Evolutionary conservation across 2,888 invertebrate genomes (phyloP), one percentile per base, ranked within the genome.

Genomic region (Parnassius orleans): DNA sequence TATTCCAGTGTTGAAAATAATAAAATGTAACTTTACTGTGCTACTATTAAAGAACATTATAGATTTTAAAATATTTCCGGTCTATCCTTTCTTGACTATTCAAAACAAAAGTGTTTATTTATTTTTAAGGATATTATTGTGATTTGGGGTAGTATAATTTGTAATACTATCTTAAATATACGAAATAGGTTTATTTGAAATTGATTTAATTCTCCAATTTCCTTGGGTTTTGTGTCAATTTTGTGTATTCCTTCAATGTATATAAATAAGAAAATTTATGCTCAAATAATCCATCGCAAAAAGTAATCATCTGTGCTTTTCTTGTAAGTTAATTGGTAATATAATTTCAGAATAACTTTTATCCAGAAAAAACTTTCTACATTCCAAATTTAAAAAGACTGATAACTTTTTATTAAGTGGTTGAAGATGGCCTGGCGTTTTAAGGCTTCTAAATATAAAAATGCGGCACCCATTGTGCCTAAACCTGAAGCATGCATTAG

Each of bases 361-460:
- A 67, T 69, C 74, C 69, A 74, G 57, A 64, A 68, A 73, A 73
- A 73, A 72, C 73, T 71, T 67, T 72, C 71, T 78, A 88, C 89
- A 90, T 90, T 90, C 90, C 90, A 83, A 81, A 81, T 79, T 71
- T 63, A 79, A 33, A 72, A 90, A 90, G 89, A 90, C 90, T 90
- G 90, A 87, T 72, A 72, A 78, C 77, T 73, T 77, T 83, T 77
- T 75, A 77, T 72, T 81, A 83, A 75, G 81, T 86, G 82, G 79
- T 78, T 77, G 73, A 86, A 70, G 72, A 97, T 97, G 97, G 96
- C 97, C 88, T 97, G 97, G 96, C 94, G 98, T 90, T 98, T 98
- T 92, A 98, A 98, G 93, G 97, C 98, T 83, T 98, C 98, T 68
- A 99, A 99, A 90, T 99, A 97, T 90, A 99, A 98, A 94, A 99